Conservation (phyloP, 2,888 invertebrate genomes). For the Ametastegia equiseti region DNA sequence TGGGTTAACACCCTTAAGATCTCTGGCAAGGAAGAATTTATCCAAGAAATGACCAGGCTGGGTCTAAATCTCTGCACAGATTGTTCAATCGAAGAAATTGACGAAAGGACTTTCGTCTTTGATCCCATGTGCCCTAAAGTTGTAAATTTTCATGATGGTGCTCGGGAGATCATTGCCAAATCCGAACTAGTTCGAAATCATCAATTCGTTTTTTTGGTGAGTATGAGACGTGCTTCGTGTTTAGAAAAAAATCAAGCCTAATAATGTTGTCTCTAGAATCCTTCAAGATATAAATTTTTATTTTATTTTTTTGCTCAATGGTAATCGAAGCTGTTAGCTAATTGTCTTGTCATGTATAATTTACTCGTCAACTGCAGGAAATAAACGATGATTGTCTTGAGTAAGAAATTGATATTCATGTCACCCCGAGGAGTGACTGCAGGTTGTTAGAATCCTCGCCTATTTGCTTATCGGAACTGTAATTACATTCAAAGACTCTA, state of each 20-base stretch:
- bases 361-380: background rate
- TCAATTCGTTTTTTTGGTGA: slow-evolving; percentile 80
- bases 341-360: background rate
- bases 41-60: slow-evolving; percentile 75
- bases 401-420: slow-evolving; percentile 6
- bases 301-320: background rate
- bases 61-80: slow-evolving; percentile 76
- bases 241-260: background rate
- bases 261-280: background rate
- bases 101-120: slow-evolving; percentile 77
- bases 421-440: background rate
- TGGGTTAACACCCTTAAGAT: slow-evolving; percentile 89
- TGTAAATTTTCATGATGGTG: slow-evolving; percentile 79
- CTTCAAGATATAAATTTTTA: no score
- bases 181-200: slow-evolving; percentile 79
- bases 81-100: slow-evolving; percentile 59
- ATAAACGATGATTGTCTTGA: background rate
- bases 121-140: slow-evolving; percentile 81
- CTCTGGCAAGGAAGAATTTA: slow-evolving; percentile 76
- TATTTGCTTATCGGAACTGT: background rate
- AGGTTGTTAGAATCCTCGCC: slow-evolving; percentile 1
- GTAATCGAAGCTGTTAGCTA: background rate
- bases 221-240: slow-evolving; percentile 25
- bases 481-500: background rate
- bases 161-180: slow-evolving; percentile 78